phyloP scores from a whole-genome alignment of 2,113 vertebrate genomes.

The Urocitellus parryii region DNA sequence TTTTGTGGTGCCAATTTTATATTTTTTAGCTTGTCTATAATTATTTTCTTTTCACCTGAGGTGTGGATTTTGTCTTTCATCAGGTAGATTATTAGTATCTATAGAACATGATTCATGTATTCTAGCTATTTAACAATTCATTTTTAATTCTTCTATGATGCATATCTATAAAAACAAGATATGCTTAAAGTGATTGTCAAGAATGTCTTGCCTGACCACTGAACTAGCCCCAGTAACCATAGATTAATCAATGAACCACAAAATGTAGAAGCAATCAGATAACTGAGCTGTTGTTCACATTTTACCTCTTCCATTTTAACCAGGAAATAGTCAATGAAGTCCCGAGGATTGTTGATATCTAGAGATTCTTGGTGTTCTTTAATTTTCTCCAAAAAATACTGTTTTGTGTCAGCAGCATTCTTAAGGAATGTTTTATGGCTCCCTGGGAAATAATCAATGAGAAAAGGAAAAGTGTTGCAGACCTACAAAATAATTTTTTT shows the following conservation, averaged over 20 bases:
- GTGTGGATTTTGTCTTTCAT: neutral
- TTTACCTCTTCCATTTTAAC: slow-evolving; percentile 86
- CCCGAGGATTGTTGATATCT: slow-evolving; percentile 83
- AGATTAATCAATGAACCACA: slow-evolving; percentile 66
- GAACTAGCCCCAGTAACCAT: neutral
- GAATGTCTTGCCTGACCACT: neutral
- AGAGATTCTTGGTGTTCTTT: slow-evolving; percentile 85
- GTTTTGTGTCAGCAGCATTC: slow-evolving; percentile 55
- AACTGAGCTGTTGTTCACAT: slow-evolving; percentile 78
- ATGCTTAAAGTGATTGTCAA: neutral
- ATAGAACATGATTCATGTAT: neutral
- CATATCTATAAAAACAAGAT: too few species aligned
- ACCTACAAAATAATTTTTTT: slow-evolving; percentile 78
- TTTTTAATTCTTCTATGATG: neutral
- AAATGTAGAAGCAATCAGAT: slow-evolving; percentile 67
- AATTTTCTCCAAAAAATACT: slow-evolving; percentile 82
- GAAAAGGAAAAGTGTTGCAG: slow-evolving; percentile 87
- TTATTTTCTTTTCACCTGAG: neutral
- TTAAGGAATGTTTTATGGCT: slow-evolving; percentile 76
- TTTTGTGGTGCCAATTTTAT: accelerated
- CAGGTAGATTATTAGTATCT: too few species aligned
- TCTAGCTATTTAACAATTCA: neutral
- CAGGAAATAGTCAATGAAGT: slow-evolving; percentile 91
- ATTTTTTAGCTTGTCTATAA: neutral
- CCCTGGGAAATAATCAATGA: slow-evolving; percentile 87